These are phyloP conservation scores for Varanus komodoensis DNA, from an alignment of 2,113 vertebrate genomes.

Conservation along the genomic window DNA sequence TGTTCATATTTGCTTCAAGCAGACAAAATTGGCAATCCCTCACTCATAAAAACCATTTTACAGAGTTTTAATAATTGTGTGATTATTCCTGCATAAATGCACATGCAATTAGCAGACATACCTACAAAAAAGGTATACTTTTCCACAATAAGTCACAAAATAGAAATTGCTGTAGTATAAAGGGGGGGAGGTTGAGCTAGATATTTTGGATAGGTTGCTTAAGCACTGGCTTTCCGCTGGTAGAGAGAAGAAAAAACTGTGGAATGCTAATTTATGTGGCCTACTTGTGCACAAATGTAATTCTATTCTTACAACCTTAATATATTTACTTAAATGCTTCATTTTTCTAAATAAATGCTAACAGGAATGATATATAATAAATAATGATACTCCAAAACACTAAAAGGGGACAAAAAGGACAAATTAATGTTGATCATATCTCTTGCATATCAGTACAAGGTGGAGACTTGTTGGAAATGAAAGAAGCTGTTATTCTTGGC, in stretches of 20 bases:
- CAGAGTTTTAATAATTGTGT: background rate
- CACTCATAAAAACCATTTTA: background rate
- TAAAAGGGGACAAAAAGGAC: background rate
- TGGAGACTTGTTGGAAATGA: no score
- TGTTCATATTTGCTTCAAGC: background rate
- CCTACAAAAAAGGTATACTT: background rate
- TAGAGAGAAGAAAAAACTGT: background rate
- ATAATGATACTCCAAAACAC: background rate
- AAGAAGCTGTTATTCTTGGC: no score
- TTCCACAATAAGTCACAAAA: background rate
- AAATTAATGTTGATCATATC: background rate
- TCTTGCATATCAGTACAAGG: background rate
- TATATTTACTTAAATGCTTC: background rate
- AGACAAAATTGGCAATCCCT: background rate
- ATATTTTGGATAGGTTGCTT: background rate
- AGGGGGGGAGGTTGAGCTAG: background rate
- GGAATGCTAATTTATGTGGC: background rate
- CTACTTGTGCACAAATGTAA: background rate
- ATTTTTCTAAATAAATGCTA: background rate
- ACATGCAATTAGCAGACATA: background rate
- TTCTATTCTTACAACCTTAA: background rate
- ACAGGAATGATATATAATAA: background rate
- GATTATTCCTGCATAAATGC: background rate
- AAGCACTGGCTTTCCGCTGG: background rate
- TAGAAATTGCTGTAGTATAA: background rate